Evolutionary conservation across 2,113 vertebrate genomes (phyloP).

Genomic region (Oriolus oriolus): DNA sequence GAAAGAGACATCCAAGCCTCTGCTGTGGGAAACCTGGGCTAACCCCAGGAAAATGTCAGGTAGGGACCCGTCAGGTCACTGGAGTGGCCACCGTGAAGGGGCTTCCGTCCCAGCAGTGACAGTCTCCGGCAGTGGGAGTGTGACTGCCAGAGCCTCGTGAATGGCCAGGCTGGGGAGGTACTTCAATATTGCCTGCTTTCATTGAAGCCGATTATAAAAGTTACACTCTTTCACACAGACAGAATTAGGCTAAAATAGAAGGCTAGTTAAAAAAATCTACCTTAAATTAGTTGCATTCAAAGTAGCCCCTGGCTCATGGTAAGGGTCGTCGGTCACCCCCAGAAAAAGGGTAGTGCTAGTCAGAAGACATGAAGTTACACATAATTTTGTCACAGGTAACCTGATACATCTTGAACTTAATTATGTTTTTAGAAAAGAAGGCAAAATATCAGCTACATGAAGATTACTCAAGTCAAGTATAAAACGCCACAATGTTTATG

Average conservation of each 20-base stretch:
- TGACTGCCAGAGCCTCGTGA: neutral
- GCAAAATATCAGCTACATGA: neutral
- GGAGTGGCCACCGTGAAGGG: neutral
- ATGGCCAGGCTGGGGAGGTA: neutral
- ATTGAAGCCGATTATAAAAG: neutral
- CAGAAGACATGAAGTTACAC: neutral
- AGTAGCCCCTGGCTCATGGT: neutral
- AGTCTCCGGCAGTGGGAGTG: too few species aligned
- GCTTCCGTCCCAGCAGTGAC: neutral
- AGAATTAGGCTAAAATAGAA: neutral
- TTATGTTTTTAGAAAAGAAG: neutral
- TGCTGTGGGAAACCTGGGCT: neutral
- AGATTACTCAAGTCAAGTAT: neutral
- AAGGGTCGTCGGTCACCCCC: neutral
- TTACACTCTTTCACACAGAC: neutral
- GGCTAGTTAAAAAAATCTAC: neutral
- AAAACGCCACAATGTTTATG: neutral
- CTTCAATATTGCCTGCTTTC: neutral
- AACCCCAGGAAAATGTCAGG: neutral
- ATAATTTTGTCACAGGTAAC: neutral
- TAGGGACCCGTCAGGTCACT: fast-evolving
- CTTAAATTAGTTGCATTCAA: neutral
- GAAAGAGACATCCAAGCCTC: neutral
- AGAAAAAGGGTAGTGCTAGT: neutral
- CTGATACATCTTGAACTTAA: neutral